Evolutionary conservation across 2,113 vertebrate species (phyloP).

Genomic region (Tinamus guttatus): DNA sequence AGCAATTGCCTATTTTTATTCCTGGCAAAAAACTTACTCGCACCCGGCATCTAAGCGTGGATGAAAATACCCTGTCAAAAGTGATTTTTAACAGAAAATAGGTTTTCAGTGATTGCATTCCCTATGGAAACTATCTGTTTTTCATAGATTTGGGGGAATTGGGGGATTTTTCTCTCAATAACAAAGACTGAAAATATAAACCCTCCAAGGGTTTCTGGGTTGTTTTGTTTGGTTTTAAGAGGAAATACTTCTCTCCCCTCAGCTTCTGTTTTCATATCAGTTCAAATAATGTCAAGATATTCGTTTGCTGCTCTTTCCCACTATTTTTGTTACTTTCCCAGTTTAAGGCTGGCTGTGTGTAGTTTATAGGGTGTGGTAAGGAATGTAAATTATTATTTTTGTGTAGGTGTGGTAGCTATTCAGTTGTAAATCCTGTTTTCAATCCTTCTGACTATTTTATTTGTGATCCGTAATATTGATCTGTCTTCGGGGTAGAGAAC

Average conservation of each 20-base stretch:
- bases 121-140: slow-evolving; percentile 51
- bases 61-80: slow-evolving; percentile 50
- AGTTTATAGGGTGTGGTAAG: slow-evolving; percentile 61
- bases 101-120: slow-evolving; percentile 52
- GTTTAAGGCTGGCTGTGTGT: slow-evolving; percentile 30
- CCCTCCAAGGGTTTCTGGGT: not conserved
- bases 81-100: slow-evolving; percentile 66
- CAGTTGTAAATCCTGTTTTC: slow-evolving; percentile 72
- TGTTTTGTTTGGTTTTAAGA: slow-evolving; percentile 59
- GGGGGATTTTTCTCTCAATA: slow-evolving; percentile 27
- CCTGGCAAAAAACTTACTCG: not conserved
- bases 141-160: slow-evolving; percentile 55
- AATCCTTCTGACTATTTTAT: slow-evolving; percentile 64
- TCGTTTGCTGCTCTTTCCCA: slow-evolving; percentile 60
- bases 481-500: slow-evolving; percentile 41
- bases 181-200: slow-evolving; percentile 57
- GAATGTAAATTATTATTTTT: slow-evolving; percentile 74
- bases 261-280: slow-evolving; percentile 65
- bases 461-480: slow-evolving; percentile 66
- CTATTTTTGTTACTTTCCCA: slow-evolving; percentile 67
- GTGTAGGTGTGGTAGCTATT: slow-evolving; percentile 62
- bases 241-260: slow-evolving; percentile 64
- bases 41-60: not conserved
- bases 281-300: slow-evolving; percentile 45
- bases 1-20: slow-evolving; percentile 20